Percentiles rank a stretch among this genome's conserved stretches.
Evolutionary conservation across 2,113 vertebrate species (phyloP).

Genomic region (Genyomyrus donnyi): DNA sequence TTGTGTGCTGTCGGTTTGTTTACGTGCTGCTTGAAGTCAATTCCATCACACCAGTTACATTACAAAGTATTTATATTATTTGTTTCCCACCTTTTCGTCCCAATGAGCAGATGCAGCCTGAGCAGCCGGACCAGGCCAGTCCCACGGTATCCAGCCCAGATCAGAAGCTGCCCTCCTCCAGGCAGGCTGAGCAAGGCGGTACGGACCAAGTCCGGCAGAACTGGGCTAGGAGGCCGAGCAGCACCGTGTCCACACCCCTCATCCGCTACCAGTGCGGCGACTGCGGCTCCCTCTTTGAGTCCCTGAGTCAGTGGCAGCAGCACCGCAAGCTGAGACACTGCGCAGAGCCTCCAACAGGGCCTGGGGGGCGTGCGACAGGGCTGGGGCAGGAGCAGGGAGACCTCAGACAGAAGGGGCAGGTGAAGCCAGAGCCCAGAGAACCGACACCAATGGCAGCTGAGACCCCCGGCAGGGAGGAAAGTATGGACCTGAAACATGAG

Average conservation of each 20-base stretch:
- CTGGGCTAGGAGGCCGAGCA: conserved; percentile 33
- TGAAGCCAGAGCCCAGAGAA: neutral
- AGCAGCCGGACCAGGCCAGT: neutral
- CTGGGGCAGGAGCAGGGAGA: neutral
- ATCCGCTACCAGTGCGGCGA: conserved; percentile 58
- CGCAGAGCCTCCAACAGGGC: neutral
- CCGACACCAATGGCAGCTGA: neutral
- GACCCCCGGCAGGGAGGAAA: neutral
- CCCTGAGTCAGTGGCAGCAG: conserved; percentile 57
- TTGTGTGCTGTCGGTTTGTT: neutral
- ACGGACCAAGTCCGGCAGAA: conserved; percentile 54
- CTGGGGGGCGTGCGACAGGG: neutral
- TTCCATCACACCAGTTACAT: neutral
- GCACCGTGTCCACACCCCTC: conserved; percentile 28
- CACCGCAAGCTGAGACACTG: conserved; percentile 45
- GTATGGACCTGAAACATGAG: neutral
- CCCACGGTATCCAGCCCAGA: neutral
- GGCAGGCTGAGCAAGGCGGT: conserved; percentile 37
- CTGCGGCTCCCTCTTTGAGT: conserved; percentile 55
- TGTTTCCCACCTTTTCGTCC: neutral
- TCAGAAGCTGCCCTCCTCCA: neutral
- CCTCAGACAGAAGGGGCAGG: neutral
- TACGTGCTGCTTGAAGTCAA: neutral
- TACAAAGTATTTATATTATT: neutral
- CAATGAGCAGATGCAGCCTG: neutral